These are phyloP conservation scores for Megastigmus dorsalis DNA, from an alignment of 2,888 invertebrate species.

Conservation along the genomic window DNA sequence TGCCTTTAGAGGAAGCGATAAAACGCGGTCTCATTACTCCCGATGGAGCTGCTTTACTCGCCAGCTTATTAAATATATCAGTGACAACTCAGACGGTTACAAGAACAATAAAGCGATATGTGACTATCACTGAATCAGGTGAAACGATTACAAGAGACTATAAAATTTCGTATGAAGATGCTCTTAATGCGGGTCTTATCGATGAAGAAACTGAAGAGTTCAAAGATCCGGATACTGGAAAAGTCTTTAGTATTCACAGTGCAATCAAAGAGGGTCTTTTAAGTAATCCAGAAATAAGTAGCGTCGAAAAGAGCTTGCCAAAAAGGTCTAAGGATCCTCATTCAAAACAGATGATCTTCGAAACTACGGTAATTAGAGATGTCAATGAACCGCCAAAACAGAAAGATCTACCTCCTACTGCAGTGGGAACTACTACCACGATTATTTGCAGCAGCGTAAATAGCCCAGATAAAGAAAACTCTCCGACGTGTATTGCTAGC, in stretches of 20 bases:
- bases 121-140: constrained; percentile 84
- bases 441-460: constrained; percentile 7
- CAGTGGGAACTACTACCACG: constrained; percentile 37
- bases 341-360: constrained; percentile 62
- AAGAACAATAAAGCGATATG: constrained; percentile 87
- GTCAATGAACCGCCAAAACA: constrained; percentile 51
- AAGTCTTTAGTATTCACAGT: constrained; percentile 84
- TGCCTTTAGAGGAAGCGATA: constrained; percentile 91
- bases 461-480: neutral
- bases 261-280: constrained; percentile 85
- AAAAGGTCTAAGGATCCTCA: constrained; percentile 61
- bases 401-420: constrained; percentile 56
- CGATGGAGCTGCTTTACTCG: constrained; percentile 90
- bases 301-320: constrained; percentile 57
- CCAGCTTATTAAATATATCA: constrained; percentile 90
- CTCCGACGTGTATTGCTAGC: constrained; percentile 1
- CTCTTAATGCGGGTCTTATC: constrained; percentile 85
- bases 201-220: constrained; percentile 86
- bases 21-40: constrained; percentile 89
- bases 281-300: constrained; percentile 68
- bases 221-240: constrained; percentile 84
- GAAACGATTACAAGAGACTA: constrained; percentile 75
- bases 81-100: constrained; percentile 92
- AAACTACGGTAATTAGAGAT: constrained; percentile 62
- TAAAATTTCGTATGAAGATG: constrained; percentile 85